Conservation (phyloP, 2,797 vertebrate genomes). For the Petrocephalus schoutedeni region DNA sequence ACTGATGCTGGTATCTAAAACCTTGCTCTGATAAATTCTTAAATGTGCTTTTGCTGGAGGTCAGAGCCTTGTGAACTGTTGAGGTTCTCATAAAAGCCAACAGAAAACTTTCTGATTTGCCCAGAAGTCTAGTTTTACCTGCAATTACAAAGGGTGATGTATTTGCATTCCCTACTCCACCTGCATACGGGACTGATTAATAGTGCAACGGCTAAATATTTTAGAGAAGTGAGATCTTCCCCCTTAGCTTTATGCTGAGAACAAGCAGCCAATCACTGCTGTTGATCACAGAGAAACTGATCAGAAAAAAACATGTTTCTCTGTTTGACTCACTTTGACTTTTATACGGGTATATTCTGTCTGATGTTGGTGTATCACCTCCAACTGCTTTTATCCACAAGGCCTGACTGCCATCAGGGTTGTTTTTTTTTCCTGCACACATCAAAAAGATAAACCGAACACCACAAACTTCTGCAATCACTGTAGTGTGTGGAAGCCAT, state of each 20-base stretch:
- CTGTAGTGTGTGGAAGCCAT: not conserved
- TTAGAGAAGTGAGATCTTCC: not conserved
- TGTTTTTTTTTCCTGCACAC: not conserved
- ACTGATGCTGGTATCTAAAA: not conserved
- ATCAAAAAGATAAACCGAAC: conserved; percentile 12
- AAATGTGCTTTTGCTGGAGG: not conserved
- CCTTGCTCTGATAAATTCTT: not conserved
- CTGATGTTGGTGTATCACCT: not conserved
- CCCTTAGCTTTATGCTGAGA: not conserved
- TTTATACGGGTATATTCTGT: not conserved
- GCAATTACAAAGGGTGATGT: not conserved
- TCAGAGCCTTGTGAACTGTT: not conserved
- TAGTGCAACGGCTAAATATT: not conserved
- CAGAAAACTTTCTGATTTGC: conserved; percentile 1
- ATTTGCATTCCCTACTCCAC: not conserved
- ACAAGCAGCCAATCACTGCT: not conserved
- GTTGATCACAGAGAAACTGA: not conserved
- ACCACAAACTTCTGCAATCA: not conserved
- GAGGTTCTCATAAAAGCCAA: not conserved
- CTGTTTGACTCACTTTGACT: not conserved
- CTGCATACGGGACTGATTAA: not conserved
- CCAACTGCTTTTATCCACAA: conserved; percentile 4
- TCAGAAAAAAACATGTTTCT: not conserved
- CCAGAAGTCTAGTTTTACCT: not conserved
- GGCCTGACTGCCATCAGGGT: not conserved